These are phyloP conservation scores for Vulpes ferrilata DNA, from an alignment of 2,113 vertebrate species.

Conservation along the genomic window DNA sequence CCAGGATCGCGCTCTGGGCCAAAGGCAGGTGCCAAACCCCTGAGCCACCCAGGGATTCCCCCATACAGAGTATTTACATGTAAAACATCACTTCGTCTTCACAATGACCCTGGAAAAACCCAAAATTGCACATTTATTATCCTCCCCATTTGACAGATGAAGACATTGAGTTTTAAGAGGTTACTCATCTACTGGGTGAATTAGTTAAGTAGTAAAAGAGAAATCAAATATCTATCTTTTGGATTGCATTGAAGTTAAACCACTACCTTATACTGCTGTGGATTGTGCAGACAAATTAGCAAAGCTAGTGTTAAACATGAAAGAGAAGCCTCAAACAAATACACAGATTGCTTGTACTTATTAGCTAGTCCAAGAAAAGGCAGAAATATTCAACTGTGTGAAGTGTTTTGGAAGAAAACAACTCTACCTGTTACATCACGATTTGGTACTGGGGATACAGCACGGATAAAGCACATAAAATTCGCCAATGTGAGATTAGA, in stretches of 20 bases:
- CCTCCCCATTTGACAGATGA: not conserved
- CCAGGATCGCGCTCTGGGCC: too few species aligned
- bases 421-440: not conserved
- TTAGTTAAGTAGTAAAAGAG: conserved; percentile 6
- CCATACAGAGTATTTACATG: not conserved
- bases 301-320: not conserved
- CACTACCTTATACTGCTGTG: not conserved
- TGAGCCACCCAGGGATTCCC: too few species aligned
- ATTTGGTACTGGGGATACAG: not conserved
- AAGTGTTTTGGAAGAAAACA: not conserved
- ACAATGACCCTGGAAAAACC: not conserved
- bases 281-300: not conserved
- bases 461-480: not conserved
- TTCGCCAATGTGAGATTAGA: not conserved
- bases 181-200: not conserved
- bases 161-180: conserved; percentile 23
- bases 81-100: not conserved
- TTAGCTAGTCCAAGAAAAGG: not conserved
- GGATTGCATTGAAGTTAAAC: not conserved
- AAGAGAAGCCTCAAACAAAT: conserved; percentile 7
- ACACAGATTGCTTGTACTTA: not conserved
- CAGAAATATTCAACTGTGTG: not conserved
- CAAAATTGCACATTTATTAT: not conserved
- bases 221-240: not conserved
- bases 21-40: too few species aligned